Base-by-base conservation (phyloP, 2,888 invertebrate species). In the Cryptocephalus primarius region DNA sequence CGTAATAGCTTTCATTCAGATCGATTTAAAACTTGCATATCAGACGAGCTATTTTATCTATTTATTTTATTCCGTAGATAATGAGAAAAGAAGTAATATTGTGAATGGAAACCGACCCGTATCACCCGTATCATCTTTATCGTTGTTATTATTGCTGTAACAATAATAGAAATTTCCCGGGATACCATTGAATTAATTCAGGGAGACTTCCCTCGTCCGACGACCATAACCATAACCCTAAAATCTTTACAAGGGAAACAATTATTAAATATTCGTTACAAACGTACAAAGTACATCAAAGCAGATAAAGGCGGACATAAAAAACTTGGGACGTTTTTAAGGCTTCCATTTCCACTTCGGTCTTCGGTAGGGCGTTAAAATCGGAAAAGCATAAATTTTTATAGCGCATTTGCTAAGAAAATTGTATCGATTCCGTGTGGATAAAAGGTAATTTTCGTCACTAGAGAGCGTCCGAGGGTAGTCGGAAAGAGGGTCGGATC, bases 351-450 rank as follows among this genome's bases (percentile, higher is more conserved):
- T 55, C 55, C 55, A 48, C 51, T 56, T 49, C 48, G 52, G 54
- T 22, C 22, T 22, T 22, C 22, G 22, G 22, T 22, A 22, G 22
- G 22, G 22, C 56, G 55, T 60, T 60, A 59, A 59, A 61, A 62
- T 61, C 61, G 62, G 60, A 61, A 62, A 64, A 51, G 55, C 57
- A 56, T 64, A 62, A 60, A 61, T 61, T 64, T 63, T 64, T 63
- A 64, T 61, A 55, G 62, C 52, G 55, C 62, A 61, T 63, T 64
- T 61, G 58, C 60, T 60, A 60, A 63, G 64, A 61, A 64, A 63
- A 64, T 63, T 62, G 63, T 62, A 57, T 55, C 60, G 61, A 61
- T 61, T 59, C 56, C 53, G 55, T 48, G 51, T 56, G 53, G 53
- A 53, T 55, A 50, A 43, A 54, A 54, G 60, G 62, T 59, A 63